Base-by-base conservation (phyloP, 2,888 invertebrate species). In the Steinernema hermaphroditum region DNA sequence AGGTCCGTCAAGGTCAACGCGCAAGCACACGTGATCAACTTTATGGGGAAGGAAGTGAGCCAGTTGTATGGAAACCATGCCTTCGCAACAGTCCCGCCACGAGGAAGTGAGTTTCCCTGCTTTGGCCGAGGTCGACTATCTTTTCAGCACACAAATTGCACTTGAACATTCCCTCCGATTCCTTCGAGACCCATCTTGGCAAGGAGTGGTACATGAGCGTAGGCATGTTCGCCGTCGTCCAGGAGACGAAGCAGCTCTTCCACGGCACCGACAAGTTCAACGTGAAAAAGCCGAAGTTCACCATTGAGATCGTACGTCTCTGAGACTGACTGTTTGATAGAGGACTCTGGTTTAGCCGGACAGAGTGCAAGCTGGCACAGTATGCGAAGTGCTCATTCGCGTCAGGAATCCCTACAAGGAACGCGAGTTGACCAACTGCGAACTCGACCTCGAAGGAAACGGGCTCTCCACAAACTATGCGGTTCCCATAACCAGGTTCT, bases 211-310 rank as follows among this genome's bases (percentile, higher is more conserved):
- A 29, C 62, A 34, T 34, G 62, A 16, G 32, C 32, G 62, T 62
- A 16, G 34, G 32, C 50, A 32, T 32, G 68, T 41, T 57, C 24
- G 74, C 57, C 19, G 44, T 22, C 2, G 72, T 74, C 22, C 44
- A 27, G 12, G 74, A 74, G 49, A 74, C 74, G 0, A 22, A 22
- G 24, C 74, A 74, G 50, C 44, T 73, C 12, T 54, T 73, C 54
- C 68, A 44, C 46, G 29, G 62, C 4, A 54, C 34, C 19, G 74
- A 73, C 44, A 72, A 73, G 32, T 74, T 74, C 69, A 74, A 74
- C 49, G 22, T 74, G 2, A 44, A 41, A 22, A 49, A 69, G 32
- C 57, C 72, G 22, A 16, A 69, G n/a, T 27, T 74, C 22, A 29
- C 29, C 32, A 68, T 74, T 8, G 71, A 72, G 8, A 24, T 24